Percentiles rank a stretch among this genome's conserved stretches.
Conservation (phyloP, 2,797 vertebrate species). For the Clarias fuscus region DNA sequence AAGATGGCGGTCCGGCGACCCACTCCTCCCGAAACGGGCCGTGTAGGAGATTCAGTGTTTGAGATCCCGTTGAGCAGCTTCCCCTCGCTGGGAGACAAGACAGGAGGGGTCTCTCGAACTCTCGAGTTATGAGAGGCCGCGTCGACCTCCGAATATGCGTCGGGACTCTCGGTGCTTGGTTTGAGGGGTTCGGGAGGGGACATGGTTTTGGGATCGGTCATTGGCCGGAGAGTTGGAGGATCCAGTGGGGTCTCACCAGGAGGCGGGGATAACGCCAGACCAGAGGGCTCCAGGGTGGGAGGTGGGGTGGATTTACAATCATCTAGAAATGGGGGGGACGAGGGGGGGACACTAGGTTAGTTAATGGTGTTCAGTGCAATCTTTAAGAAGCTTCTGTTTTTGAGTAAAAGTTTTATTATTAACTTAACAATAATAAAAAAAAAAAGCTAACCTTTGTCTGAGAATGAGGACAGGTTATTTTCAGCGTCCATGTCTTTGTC, state of each 20-base stretch:
- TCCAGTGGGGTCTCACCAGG: conserved; percentile 85
- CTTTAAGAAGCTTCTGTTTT: background rate
- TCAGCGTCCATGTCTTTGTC: conserved; percentile 68
- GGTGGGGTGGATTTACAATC: conserved; percentile 86
- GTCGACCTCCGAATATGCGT: conserved; percentile 63
- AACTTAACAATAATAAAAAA: background rate
- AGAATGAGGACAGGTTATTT: conserved; percentile 60
- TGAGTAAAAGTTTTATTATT: background rate
- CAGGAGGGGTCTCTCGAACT: conserved; percentile 57
- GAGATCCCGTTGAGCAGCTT: conserved; percentile 76
- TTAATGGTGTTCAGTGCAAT: background rate
- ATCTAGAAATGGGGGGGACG: conserved; percentile 73
- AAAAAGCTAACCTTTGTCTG: conserved; percentile 72
- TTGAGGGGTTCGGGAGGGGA: conserved; percentile 78
- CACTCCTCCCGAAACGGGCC: conserved; percentile 71
- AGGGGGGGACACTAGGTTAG: background rate
- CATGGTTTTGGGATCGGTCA: conserved; percentile 78
- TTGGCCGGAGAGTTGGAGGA: conserved; percentile 90
- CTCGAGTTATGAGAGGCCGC: conserved; percentile 65
- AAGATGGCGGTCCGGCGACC: conserved; percentile 82
- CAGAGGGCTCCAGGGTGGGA: conserved; percentile 91
- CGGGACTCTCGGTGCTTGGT: conserved; percentile 74
- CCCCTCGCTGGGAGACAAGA: conserved; percentile 63
- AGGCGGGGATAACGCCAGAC: conserved; percentile 83
- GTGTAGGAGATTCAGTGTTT: conserved; percentile 60